Conservation (phyloP, 92 coral and sea anemone genomes). For the Epizoanthus rinbou region DNA sequence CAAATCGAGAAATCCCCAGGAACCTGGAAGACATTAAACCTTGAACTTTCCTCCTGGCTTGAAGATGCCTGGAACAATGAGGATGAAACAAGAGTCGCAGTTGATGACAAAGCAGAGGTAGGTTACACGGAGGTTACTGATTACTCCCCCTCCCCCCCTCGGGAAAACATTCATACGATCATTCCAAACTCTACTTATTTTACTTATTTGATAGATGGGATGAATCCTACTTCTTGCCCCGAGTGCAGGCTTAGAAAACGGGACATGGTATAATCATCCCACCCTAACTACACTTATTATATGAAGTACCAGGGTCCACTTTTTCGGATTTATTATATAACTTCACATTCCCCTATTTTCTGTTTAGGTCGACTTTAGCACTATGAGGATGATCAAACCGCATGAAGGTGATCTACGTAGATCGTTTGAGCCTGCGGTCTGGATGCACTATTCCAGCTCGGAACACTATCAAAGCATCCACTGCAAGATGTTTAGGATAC, state of each 20-base stretch:
- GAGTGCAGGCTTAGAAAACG: too few species aligned
- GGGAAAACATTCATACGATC: too few species aligned
- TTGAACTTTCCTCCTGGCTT: conserved; percentile 88
- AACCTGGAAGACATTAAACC: conserved; percentile 84
- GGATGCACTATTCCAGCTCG: conserved; percentile 86
- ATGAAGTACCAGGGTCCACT: too few species aligned
- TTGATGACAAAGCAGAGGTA: conserved; percentile 74
- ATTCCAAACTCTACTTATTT: too few species aligned
- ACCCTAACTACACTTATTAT: too few species aligned
- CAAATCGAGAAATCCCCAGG: conserved; percentile 84
- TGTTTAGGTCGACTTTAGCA: conserved; percentile 83
- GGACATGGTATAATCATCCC: too few species aligned
- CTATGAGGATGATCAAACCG: conserved; percentile 85
- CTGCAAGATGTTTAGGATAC: conserved; percentile 90
- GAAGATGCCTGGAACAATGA: conserved; percentile 97
- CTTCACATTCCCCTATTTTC: background rate
- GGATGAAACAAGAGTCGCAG: conserved; percentile 35
- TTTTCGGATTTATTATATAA: background rate
- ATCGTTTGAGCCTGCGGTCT: conserved; percentile 91
- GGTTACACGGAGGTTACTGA: background rate
- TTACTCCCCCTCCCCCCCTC: too few species aligned
- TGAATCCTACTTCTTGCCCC: too few species aligned
- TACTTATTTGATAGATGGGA: too few species aligned
- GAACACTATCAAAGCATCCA: conserved; percentile 86
- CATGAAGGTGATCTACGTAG: conserved; percentile 80